Conservation (phyloP, 37 sponge, comb jelly and placozoan species). For the Corticium candelabrum region DNA sequence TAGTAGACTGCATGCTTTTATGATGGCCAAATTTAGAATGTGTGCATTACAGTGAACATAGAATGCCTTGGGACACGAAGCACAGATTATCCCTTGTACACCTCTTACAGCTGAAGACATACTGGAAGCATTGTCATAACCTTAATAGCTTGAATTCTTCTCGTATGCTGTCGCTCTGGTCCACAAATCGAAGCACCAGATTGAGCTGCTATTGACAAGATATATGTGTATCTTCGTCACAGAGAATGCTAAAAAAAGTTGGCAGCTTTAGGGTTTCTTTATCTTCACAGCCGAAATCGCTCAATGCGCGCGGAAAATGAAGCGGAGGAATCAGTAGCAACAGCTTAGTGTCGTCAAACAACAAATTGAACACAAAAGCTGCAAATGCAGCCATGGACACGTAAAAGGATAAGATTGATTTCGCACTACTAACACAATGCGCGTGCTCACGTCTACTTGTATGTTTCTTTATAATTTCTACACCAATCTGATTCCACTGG, state of each 20-base stretch:
- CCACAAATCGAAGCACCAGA: conserved; percentile 22
- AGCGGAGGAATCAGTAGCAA: too few relatives aligned
- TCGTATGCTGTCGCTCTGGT: conserved; percentile 1
- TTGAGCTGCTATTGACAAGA: conserved; percentile 34
- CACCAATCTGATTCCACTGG: too few relatives aligned
- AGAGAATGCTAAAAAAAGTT: conserved; percentile 39
- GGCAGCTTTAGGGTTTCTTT: not conserved
- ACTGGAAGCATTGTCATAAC: conserved; percentile 40
- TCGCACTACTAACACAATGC: too few relatives aligned
- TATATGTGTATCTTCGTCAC: conserved; percentile 39
- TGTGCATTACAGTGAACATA: conserved; percentile 42
- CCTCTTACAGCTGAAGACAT: conserved; percentile 13
- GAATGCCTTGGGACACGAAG: conserved; percentile 15
- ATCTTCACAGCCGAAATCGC: too few relatives aligned
- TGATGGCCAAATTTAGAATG: conserved; percentile 31
- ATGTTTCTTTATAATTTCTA: too few relatives aligned
- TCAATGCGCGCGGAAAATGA: too few relatives aligned
- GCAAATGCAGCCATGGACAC: too few relatives aligned
- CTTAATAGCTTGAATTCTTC: conserved; percentile 35
- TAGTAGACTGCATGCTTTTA: conserved; percentile 34
- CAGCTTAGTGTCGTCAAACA: too few relatives aligned
- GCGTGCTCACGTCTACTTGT: too few relatives aligned
- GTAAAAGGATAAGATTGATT: too few relatives aligned
- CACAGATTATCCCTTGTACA: not conserved
- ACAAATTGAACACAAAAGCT: too few relatives aligned